Conservation (phyloP, 2,888 invertebrate species). For the Deilephila elpenor region DNA sequence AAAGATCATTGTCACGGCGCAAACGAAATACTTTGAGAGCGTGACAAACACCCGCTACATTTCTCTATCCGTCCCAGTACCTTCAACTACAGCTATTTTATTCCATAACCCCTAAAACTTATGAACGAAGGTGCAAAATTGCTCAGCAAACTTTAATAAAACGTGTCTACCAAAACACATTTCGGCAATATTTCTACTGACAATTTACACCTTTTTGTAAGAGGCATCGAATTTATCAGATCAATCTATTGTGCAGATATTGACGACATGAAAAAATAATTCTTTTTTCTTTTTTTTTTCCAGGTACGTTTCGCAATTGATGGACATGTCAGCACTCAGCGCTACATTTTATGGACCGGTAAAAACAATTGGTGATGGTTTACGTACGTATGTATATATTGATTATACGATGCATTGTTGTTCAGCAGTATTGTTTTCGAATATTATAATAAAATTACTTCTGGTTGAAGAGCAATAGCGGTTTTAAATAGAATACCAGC, state of each 20-base stretch:
- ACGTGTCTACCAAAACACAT: slow-evolving; percentile 1
- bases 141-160: neutral
- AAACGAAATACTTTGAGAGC: slow-evolving; percentile 27
- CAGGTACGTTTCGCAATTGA: slow-evolving; percentile 17
- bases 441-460: neutral
- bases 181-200: slow-evolving; percentile 15
- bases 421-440: neutral
- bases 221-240: neutral
- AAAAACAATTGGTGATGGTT: neutral
- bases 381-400: neutral
- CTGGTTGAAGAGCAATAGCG: neutral
- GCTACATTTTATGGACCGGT: slow-evolving; percentile 1
- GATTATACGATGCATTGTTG: slow-evolving; percentile 1
- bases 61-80: slow-evolving; percentile 26
- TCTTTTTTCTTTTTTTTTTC: slow-evolving; percentile 6
- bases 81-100: slow-evolving; percentile 25
- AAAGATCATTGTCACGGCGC: slow-evolving; percentile 27
- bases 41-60: slow-evolving; percentile 32
- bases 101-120: neutral
- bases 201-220: slow-evolving; percentile 24
- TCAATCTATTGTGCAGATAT: neutral
- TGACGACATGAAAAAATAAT: neutral
- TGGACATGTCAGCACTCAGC: slow-evolving; percentile 16
- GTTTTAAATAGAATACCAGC: neutral
- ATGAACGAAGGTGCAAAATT: neutral